Conservation (phyloP, 2,113 vertebrate genomes). For the Perca flavescens region DNA sequence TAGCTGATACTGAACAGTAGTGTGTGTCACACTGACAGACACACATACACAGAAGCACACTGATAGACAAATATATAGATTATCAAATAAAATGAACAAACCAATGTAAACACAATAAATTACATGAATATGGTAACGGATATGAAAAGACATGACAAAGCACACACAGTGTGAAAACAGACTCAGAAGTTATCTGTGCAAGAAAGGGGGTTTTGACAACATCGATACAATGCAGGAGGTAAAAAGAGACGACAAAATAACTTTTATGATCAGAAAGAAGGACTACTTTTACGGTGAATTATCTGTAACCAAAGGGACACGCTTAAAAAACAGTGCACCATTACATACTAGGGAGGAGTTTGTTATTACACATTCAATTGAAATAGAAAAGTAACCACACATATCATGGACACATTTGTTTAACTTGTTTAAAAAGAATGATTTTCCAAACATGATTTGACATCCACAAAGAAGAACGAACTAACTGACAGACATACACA, state of each 20-base stretch:
- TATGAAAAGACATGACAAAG: conserved; percentile 29
- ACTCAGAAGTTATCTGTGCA: conserved; percentile 9
- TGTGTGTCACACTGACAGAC: conserved; percentile 45
- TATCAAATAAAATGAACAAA: background rate
- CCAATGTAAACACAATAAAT: conserved; percentile 12
- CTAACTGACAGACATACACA: background rate
- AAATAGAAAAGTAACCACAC: background rate
- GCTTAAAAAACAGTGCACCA: background rate
- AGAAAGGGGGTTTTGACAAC: background rate
- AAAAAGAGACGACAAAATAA: background rate
- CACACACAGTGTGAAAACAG: background rate
- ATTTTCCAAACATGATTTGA: background rate
- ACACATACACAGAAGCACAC: conserved; percentile 33
- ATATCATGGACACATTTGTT: background rate
- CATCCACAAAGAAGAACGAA: background rate
- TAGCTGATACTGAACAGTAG: conserved; percentile 35
- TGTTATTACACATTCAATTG: background rate
- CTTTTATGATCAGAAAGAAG: background rate
- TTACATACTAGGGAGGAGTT: background rate
- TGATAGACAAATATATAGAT: conserved; percentile 12
- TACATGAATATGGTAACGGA: conserved; percentile 38
- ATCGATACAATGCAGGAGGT: background rate
- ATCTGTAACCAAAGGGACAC: background rate
- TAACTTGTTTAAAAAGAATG: background rate
- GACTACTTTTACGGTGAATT: background rate